These are phyloP conservation scores for Porites australiensis DNA, from an alignment of 64 coral and sea anemone genomes.

Conservation along the genomic window DNA sequence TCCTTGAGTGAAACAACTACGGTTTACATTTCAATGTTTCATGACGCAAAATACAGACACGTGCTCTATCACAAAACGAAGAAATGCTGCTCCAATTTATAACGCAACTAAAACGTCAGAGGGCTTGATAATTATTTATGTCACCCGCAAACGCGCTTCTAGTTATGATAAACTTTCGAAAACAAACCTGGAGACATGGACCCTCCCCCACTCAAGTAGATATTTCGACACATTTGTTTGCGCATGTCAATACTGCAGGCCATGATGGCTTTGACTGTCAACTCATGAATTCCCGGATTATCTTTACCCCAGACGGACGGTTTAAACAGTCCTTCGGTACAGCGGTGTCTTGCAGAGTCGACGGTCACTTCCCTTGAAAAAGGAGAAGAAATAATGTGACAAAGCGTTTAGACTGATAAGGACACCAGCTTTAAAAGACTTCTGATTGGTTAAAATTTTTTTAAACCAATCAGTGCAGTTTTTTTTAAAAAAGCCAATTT, in stretches of 20 bases:
- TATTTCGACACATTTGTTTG: conserved; percentile 94
- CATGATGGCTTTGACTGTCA: conserved; percentile 89
- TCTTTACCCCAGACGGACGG: conserved; percentile 95
- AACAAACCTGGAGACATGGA: conserved; percentile 84
- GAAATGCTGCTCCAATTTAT: too few species aligned
- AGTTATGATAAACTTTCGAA: background rate
- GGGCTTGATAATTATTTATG: too few species aligned
- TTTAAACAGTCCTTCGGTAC: conserved; percentile 91
- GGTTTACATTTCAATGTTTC: too few species aligned
- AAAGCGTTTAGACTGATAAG: background rate
- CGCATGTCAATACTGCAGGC: conserved; percentile 96
- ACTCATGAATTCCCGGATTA: conserved; percentile 85
- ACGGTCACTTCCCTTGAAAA: conserved; percentile 72
- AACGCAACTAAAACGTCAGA: too few species aligned
- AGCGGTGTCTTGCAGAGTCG: conserved; percentile 87
- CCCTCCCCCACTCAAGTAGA: conserved; percentile 92
- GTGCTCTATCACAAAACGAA: too few species aligned
- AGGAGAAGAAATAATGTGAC: background rate
- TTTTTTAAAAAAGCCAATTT: too few species aligned
- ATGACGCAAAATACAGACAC: too few species aligned
- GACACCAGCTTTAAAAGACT: too few species aligned
- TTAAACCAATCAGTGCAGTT: too few species aligned
- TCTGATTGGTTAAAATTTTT: too few species aligned
- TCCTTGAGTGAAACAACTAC: too few species aligned
- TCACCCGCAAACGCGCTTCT: too few species aligned